phyloP scores from a whole-genome alignment of 2,888 invertebrate genomes.

The Selenia dentaria region DNA sequence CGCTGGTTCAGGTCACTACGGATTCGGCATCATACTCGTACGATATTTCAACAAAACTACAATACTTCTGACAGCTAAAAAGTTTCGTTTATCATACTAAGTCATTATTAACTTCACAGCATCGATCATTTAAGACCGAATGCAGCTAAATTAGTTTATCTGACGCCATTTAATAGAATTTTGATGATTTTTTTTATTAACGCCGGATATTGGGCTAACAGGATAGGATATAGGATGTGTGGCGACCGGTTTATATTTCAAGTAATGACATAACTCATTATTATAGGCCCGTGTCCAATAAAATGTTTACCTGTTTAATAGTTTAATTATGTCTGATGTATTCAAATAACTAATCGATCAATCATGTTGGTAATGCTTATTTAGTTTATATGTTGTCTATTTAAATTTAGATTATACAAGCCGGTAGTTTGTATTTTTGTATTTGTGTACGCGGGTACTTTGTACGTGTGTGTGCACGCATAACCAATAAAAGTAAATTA shows the following conservation, averaged over 20 bases:
- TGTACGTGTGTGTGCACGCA: too few species aligned
- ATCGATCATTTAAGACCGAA: too few species aligned
- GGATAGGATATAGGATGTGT: slow-evolving; percentile 25
- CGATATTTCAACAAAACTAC: too few species aligned
- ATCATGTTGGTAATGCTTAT: not conserved
- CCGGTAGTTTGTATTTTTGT: too few species aligned
- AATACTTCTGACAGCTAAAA: too few species aligned
- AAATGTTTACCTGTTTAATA: slow-evolving; percentile 1
- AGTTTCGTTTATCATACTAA: too few species aligned
- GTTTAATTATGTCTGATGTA: slow-evolving; percentile 5
- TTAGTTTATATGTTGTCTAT: not conserved
- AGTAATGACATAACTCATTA: slow-evolving; percentile 18
- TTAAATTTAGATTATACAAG: not conserved
- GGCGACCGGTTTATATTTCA: slow-evolving; percentile 1
- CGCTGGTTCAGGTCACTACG: too few species aligned
- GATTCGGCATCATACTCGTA: too few species aligned
- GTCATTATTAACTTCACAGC: too few species aligned
- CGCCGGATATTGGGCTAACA: slow-evolving; percentile 10
- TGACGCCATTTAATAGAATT: slow-evolving; percentile 11
- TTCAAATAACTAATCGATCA: not conserved
- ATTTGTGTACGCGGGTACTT: too few species aligned
- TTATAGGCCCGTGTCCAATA: not conserved
- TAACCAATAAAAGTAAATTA: too few species aligned
- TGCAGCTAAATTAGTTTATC: slow-evolving; percentile 3
- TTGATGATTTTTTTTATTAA: slow-evolving; percentile 12